Conservation (phyloP, 2,797 vertebrate genomes). For the Molossus alvarezi region DNA sequence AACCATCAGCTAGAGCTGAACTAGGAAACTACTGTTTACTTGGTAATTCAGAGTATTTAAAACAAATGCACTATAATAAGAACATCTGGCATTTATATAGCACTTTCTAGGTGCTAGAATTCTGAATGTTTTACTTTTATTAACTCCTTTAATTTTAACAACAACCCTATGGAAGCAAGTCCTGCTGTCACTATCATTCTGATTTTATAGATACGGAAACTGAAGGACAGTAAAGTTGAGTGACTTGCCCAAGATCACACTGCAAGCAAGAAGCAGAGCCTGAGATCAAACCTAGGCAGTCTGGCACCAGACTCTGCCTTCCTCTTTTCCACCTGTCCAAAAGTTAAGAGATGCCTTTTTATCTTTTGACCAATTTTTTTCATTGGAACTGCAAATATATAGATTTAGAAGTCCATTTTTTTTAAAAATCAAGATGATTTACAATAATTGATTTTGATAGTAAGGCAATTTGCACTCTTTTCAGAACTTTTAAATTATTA, state of each 20-base stretch:
- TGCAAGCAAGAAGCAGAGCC: neutral
- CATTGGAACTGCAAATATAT: neutral
- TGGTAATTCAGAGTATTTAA: conserved; percentile 22
- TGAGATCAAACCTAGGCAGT: neutral
- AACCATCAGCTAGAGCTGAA: neutral
- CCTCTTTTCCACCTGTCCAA: neutral
- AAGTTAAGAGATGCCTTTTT: conserved; percentile 1
- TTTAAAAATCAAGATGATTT: conserved; percentile 51
- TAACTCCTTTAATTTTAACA: conserved; percentile 37
- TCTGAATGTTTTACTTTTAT: conserved; percentile 39
- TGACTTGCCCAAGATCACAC: neutral
- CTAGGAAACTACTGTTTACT: neutral
- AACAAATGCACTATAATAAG: conserved; percentile 18
- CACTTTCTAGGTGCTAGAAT: neutral
- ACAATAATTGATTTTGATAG: neutral
- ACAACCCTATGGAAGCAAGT: neutral
- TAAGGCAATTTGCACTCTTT: neutral
- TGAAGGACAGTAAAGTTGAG: neutral
- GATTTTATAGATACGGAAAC: conserved; percentile 33
- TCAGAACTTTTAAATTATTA: neutral
- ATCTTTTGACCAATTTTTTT: neutral
- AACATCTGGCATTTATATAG: neutral
- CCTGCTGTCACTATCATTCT: neutral
- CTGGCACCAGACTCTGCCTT: neutral
- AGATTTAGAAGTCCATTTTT: conserved; percentile 40